These are phyloP conservation scores for Chionoecetes opilio DNA, from an alignment of 1,140 invertebrate genomes.

Conservation along the genomic window DNA sequence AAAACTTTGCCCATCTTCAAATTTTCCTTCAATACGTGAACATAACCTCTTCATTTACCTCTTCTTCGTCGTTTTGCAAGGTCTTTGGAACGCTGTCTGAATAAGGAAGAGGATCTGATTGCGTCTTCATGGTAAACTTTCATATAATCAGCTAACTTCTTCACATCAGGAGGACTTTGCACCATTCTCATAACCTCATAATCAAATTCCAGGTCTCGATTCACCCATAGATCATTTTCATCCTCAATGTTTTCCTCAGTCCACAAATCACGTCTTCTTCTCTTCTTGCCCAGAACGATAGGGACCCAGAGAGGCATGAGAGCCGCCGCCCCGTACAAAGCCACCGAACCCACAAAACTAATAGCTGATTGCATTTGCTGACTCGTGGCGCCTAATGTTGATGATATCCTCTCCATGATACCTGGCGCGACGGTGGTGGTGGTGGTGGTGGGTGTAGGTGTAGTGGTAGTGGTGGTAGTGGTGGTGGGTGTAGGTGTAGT, in stretches of 20 bases:
- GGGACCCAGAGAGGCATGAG: slow-evolving; percentile 79
- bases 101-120: neutral
- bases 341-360: slow-evolving; percentile 72
- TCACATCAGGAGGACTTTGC: neutral
- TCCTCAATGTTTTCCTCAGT: neutral
- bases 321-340: slow-evolving; percentile 78
- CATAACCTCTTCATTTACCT: neutral
- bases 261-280: neutral
- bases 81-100: neutral
- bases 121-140: neutral
- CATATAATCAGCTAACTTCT: neutral
- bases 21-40: too few species aligned
- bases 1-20: too few species aligned
- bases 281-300: slow-evolving; percentile 70
- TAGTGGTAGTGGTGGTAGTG: slow-evolving; percentile 50
- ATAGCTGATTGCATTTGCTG: slow-evolving; percentile 61
- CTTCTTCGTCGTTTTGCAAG: neutral
- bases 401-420: slow-evolving; percentile 52
- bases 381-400: slow-evolving; percentile 33
- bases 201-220: too few species aligned
- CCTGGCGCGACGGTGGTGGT: slow-evolving; percentile 59
- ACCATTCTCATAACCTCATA: slow-evolving; percentile 43
- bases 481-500: neutral
- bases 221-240: neutral
- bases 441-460: slow-evolving; percentile 45